Base-by-base conservation (phyloP, 2,797 vertebrate species). In the Rachycentron canadum region DNA sequence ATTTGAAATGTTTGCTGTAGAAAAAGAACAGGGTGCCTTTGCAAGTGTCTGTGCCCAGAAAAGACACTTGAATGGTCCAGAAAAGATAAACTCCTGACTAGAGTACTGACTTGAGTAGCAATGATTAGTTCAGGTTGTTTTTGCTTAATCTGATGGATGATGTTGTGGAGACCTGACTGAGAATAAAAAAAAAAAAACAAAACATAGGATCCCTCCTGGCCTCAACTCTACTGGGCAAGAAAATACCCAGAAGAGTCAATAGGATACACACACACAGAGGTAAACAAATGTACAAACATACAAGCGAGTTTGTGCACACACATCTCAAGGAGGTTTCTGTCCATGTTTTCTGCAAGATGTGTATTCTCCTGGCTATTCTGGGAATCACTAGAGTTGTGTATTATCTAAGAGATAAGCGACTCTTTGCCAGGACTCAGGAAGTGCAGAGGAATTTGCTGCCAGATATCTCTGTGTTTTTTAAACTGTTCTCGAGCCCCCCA, bases 351-450 rank as follows among this genome's bases (percentile, higher is more conserved):
- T 87, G 78, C 82, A 83, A 89, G 85, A 79, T 78, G 87, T 71
- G 86, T 91, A 81, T 90, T 91, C 87, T 90, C 73, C 84, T 32
- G 78, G 69, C 93, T 95, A 95, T 95, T 95, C 93, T 95, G 90
- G 92, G 94, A 95, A 90, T 90, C 89, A 86, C 90, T 92, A n/a
- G 79, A 93, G 87, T 86, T 89, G 88, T 82, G 85, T 88, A 89
- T 92, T 94, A 95, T 95, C 94, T 92, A 76, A 88, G 79, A 94
- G 95, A 96, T 95, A 95, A 95, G 92, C n/a, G 77, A 79, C 85
- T 84, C 90, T 92, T 79, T 87, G 88, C 93, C 91, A 87, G 90
- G 89, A 92, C 89, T 92, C 95, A 95, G 94, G 95, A 95, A 95
- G 94, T 91, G 88, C 89, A 34, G 40, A 95, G 94, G 94, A 95